These are phyloP conservation scores for Tinea trinotella DNA, from an alignment of 2,888 invertebrate genomes.

Conservation along the genomic window DNA sequence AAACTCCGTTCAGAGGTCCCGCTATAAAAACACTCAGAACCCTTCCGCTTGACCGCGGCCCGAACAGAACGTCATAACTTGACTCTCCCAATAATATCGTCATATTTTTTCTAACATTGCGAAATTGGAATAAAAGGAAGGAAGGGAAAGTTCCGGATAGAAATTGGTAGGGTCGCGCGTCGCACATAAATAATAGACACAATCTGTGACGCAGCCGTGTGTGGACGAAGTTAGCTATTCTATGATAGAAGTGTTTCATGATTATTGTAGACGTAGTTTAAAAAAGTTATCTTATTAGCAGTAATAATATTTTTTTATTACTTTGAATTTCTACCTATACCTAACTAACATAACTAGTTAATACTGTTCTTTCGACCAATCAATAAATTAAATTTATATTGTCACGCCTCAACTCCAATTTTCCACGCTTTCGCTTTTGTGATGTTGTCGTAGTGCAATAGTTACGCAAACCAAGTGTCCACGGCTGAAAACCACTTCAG, in stretches of 20 bases:
- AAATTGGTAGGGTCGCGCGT: constrained; percentile 59
- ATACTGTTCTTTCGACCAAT: too few species aligned
- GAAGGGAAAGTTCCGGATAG: constrained; percentile 53
- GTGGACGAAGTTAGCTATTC: constrained; percentile 16
- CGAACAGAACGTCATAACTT: constrained; percentile 42
- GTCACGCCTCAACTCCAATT: too few species aligned
- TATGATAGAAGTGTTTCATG: constrained; percentile 2
- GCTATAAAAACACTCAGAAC: constrained; percentile 24
- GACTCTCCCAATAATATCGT: constrained; percentile 63
- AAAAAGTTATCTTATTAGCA: too few species aligned
- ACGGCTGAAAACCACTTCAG: too few species aligned
- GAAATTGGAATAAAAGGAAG: constrained; percentile 61
- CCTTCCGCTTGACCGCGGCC: constrained; percentile 53
- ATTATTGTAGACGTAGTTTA: background rate
- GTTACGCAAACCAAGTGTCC: too few species aligned
- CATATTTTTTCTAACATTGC: constrained; percentile 66
- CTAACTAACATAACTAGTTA: too few species aligned
- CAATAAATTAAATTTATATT: too few species aligned
- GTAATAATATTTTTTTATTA: too few species aligned
- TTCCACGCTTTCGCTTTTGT: too few species aligned
- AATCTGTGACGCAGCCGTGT: constrained; percentile 49
- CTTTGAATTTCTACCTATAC: too few species aligned
- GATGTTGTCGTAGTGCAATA: too few species aligned
- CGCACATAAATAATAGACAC: constrained; percentile 64
- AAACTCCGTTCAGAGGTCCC: background rate